A percentile compares a stretch with the other conserved stretches of the same genome.
These are phyloP conservation scores for Stigmatopora nigra DNA, from an alignment of 2,113 vertebrate genomes.

Conservation along the genomic window DNA sequence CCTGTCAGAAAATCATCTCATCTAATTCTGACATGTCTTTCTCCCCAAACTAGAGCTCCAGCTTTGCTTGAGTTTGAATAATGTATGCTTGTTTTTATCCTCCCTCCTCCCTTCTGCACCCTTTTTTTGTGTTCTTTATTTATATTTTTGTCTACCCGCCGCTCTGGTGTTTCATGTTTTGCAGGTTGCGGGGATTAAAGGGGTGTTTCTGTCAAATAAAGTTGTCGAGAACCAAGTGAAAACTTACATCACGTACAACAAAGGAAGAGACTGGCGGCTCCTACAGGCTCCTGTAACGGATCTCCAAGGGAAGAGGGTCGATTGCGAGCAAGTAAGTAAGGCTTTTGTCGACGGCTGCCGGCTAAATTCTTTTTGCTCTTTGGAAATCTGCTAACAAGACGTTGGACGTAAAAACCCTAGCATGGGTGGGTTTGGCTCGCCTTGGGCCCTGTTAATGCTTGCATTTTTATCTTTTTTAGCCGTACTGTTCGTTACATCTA, in stretches of 20 bases:
- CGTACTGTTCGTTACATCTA: slow-evolving; percentile 86
- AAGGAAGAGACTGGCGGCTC: slow-evolving; percentile 90
- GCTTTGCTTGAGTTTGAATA: slow-evolving; percentile 63
- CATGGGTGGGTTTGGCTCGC: not conserved
- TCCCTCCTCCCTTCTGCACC: not conserved
- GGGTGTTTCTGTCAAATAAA: slow-evolving; percentile 98
- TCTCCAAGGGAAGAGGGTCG: slow-evolving; percentile 79
- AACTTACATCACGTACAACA: slow-evolving; percentile 96
- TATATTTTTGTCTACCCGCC: slow-evolving; percentile 19
- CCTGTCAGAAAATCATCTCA: slow-evolving; percentile 58
- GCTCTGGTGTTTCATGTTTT: slow-evolving; percentile 71
- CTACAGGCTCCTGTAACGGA: slow-evolving; percentile 82
- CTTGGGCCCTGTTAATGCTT: not conserved
- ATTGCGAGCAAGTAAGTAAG: slow-evolving; percentile 82
- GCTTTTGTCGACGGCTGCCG: slow-evolving; percentile 27
- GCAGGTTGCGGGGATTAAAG: slow-evolving; percentile 97
- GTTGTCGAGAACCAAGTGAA: slow-evolving; percentile 92
- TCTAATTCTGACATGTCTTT: slow-evolving; percentile 34
- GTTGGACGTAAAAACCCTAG: not conserved
- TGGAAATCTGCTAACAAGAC: not conserved
- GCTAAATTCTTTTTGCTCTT: not conserved
- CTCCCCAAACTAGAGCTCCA: slow-evolving; percentile 47
- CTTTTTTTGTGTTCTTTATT: slow-evolving; percentile 22
- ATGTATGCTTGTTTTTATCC: slow-evolving; percentile 40
- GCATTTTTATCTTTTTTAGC: slow-evolving; percentile 59